Base-by-base conservation (phyloP, 2,888 invertebrate genomes). In the Carterocephalus palaemon region DNA sequence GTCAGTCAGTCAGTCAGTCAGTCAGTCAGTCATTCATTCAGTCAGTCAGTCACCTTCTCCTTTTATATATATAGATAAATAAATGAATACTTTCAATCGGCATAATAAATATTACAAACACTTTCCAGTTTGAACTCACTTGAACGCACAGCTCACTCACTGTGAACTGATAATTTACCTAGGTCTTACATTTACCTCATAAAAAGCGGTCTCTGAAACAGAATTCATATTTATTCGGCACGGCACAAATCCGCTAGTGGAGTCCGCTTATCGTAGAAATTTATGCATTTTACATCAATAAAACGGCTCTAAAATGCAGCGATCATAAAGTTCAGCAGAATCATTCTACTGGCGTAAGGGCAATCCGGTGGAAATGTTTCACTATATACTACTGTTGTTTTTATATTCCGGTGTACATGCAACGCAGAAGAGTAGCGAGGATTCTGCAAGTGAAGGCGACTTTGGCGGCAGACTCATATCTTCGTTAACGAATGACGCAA, bases 261-360 rank as follows among this genome's bases (percentile, higher is more conserved):
- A 46, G 43, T 45, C 36, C 47, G 65, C 66, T 76, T 75, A 79
- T 80, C 72, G 63, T 54, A 33, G 46, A 48, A 69, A 67, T 78
- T 78, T 74, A 75, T 75, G 67, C 50, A 63, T 67, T 68, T 64
- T 56, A 48, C 55, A 51, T 54, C 69, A 66, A 74, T 77, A 78
- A 78, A 77, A 78, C 59, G 28, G 37, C 41, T 41, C 48, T 48
- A 48, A 56, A 58, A 47, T 55, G 48, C 54, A 43, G 46, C 29
- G 52, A 36, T 48, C 47, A 52, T 55, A 51, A 57, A 56, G 56
- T 46, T 28, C 48, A 43, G 47, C 57, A 56, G 57, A 62, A 50
- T 49, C 52, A 49, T 38, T 19, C 26, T 46, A 46, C 38, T 24
- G 42, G 38, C 33, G 48, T 48, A 45, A 52, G 45, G 57, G 54